These are phyloP conservation scores for Echiichthys vipera DNA, from an alignment of 2,797 vertebrate genomes.

Conservation along the genomic window DNA sequence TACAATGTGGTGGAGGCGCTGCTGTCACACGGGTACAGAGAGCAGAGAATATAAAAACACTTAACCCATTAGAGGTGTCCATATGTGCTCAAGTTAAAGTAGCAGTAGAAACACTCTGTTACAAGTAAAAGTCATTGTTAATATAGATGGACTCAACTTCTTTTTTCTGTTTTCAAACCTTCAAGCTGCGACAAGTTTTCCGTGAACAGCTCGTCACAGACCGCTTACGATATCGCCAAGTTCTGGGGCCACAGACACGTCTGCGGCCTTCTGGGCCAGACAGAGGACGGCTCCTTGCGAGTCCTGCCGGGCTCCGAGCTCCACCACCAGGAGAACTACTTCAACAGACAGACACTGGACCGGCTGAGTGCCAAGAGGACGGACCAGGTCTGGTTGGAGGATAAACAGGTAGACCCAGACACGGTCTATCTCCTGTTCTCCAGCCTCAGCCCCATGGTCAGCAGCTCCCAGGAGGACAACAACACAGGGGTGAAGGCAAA, in stretches of 20 bases:
- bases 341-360: constrained; percentile 89
- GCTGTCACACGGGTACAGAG: constrained; percentile 87
- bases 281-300: constrained; percentile 56
- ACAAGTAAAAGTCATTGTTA: too few species aligned
- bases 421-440: constrained; percentile 92
- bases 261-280: constrained; percentile 81
- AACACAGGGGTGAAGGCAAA: constrained; percentile 23
- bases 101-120: too few species aligned
- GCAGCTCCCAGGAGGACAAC: constrained; percentile 47
- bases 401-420: constrained; percentile 80
- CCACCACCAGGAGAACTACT: constrained; percentile 87
- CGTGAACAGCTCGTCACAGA: constrained; percentile 90
- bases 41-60: not conserved
- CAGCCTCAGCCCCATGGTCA: constrained; percentile 88
- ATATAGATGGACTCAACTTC: too few species aligned
- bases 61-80: too few species aligned
- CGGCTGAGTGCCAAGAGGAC: constrained; percentile 89
- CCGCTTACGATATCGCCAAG: constrained; percentile 90
- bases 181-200: constrained; percentile 87
- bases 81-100: too few species aligned
- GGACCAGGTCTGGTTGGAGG: constrained; percentile 86
- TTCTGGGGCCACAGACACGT: constrained; percentile 95
- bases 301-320: constrained; percentile 66
- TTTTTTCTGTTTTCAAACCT: not conserved
- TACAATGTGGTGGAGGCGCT: constrained; percentile 80